A percentile compares a stretch with the other conserved stretches of the same genome.
These are phyloP conservation scores for Ennomos quercinarius DNA, from an alignment of 2,888 invertebrate genomes.

Conservation along the genomic window DNA sequence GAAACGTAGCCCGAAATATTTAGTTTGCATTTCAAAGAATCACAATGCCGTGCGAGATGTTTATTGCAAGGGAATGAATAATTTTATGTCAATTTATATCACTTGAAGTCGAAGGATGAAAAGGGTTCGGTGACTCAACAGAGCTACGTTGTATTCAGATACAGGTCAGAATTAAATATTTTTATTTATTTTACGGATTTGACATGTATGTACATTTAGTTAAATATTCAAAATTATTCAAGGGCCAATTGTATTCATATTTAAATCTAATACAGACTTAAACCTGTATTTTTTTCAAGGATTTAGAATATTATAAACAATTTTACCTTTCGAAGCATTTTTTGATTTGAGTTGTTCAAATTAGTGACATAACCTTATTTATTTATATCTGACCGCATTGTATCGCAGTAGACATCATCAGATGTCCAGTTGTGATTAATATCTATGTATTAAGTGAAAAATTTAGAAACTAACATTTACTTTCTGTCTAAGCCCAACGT, in stretches of 20 bases:
- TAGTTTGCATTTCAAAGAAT: slow-evolving; percentile 12
- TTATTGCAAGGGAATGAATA: slow-evolving; percentile 32
- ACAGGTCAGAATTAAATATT: slow-evolving; percentile 16
- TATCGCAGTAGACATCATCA: too few relatives aligned
- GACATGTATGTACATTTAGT: slow-evolving; percentile 1
- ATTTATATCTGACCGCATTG: too few relatives aligned
- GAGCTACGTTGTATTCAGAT: slow-evolving; percentile 30
- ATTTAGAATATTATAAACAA: too few relatives aligned
- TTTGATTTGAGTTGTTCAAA: too few relatives aligned
- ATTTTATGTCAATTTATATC: slow-evolving; percentile 42
- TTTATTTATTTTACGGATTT: slow-evolving; percentile 11
- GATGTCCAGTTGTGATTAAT: background rate
- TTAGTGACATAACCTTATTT: too few relatives aligned
- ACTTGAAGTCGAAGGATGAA: slow-evolving; percentile 45
- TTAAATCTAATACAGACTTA: too few relatives aligned
- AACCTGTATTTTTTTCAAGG: too few relatives aligned
- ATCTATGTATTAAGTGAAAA: slow-evolving; percentile 7
- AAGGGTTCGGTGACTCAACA: slow-evolving; percentile 49
- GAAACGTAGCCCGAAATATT: slow-evolving; percentile 23
- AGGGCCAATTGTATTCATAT: too few relatives aligned
- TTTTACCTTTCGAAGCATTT: too few relatives aligned
- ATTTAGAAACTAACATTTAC: slow-evolving; percentile 17
- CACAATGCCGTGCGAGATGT: slow-evolving; percentile 14
- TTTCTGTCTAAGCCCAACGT: slow-evolving; percentile 11
- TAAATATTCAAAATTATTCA: too few relatives aligned